Evolutionary conservation across 2,797 vertebrate genomes (phyloP).

Genomic region (Pelobates cultripes): DNA sequence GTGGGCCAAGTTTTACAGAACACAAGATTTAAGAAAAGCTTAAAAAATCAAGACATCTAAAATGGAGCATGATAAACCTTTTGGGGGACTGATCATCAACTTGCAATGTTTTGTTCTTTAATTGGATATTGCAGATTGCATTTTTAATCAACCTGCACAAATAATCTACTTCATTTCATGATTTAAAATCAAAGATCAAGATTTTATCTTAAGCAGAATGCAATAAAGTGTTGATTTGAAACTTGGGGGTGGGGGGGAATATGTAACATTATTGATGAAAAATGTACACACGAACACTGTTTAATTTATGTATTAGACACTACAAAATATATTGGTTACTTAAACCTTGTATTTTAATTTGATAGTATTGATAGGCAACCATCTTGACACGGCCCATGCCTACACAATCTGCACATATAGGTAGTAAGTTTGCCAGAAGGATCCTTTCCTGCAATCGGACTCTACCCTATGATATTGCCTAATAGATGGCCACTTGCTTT

Average conservation of each 20-base stretch:
- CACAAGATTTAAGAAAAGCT: slow-evolving; percentile 23
- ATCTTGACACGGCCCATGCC: too few relatives aligned
- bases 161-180: slow-evolving; percentile 50
- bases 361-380: too few relatives aligned
- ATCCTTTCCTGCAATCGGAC: too few relatives aligned
- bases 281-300: too few relatives aligned
- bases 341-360: too few relatives aligned
- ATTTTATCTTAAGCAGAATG: slow-evolving; percentile 43
- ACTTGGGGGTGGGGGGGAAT: not conserved
- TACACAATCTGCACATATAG: too few relatives aligned
- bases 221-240: slow-evolving; percentile 36
- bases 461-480: too few relatives aligned
- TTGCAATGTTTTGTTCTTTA: slow-evolving; percentile 42
- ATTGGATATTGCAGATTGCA: slow-evolving; percentile 46
- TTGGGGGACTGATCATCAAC: slow-evolving; percentile 35
- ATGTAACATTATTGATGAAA: too few relatives aligned
- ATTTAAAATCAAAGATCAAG: slow-evolving; percentile 45
- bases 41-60: slow-evolving; percentile 14
- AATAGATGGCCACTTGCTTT: too few relatives aligned
- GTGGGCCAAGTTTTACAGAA: slow-evolving; percentile 11
- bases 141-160: slow-evolving; percentile 51
- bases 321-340: too few relatives aligned
- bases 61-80: slow-evolving; percentile 38
- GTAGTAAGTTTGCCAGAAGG: too few relatives aligned
- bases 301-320: too few relatives aligned